These are phyloP conservation scores for Gorsachius goisagi DNA, from an alignment of 2,113 vertebrate genomes.

Conservation along the genomic window DNA sequence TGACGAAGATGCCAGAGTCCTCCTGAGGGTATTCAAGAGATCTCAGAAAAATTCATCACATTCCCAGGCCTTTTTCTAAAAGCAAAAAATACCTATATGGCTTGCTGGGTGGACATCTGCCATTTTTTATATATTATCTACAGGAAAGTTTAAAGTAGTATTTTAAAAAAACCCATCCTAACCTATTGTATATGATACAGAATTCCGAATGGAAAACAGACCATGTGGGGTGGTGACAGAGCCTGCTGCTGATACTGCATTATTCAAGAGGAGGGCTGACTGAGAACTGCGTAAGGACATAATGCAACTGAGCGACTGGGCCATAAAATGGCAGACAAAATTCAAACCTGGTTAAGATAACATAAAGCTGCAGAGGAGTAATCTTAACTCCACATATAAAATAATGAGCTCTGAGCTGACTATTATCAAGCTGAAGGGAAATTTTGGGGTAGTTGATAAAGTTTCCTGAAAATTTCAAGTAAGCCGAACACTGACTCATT, in stretches of 20 bases:
- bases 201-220: not conserved
- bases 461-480: not conserved
- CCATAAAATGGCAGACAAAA: not conserved
- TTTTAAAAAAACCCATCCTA: not conserved
- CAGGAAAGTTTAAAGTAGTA: not conserved
- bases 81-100: not conserved
- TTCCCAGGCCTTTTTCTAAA: not conserved
- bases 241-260: not conserved
- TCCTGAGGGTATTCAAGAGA: not conserved
- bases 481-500: not conserved
- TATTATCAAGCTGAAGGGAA: not conserved
- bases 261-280: not conserved
- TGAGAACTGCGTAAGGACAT: not conserved
- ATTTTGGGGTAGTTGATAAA: not conserved
- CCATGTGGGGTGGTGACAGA: not conserved
- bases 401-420: not conserved
- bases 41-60: not conserved
- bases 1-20: not conserved
- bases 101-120: not conserved
- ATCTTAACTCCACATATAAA: not conserved
- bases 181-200: not conserved
- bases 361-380: not conserved
- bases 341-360: not conserved
- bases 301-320: not conserved
- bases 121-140: not conserved